phyloP scores from a whole-genome alignment of 2,113 vertebrate genomes.

The Lophotis ruficrista region DNA sequence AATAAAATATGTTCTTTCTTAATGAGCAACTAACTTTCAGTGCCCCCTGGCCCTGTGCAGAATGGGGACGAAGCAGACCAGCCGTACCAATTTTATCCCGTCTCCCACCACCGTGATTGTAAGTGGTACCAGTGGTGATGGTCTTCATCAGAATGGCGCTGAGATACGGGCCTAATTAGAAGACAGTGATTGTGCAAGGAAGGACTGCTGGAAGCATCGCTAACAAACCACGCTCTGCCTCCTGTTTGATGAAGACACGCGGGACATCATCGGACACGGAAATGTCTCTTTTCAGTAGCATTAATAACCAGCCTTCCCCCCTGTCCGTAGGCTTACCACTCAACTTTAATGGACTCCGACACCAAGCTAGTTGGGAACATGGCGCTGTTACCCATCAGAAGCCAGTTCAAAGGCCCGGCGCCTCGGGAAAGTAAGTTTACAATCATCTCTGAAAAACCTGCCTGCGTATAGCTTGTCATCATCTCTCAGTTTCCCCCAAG shows the following conservation, averaged over 20 bases:
- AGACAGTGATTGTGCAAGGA: background rate
- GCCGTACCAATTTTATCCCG: accelerated
- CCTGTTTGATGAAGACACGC: accelerated
- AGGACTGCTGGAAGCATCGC: background rate
- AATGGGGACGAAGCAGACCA: background rate
- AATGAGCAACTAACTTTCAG: background rate
- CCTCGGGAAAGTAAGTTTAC: conserved; percentile 89
- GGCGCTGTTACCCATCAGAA: conserved; percentile 92
- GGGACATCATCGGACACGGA: accelerated
- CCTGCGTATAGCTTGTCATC: background rate
- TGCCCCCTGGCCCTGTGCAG: background rate
- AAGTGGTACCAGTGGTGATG: background rate
- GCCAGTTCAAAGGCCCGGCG: conserved; percentile 97
- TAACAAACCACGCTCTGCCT: background rate
- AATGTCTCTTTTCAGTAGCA: background rate
- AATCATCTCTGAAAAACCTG: background rate
- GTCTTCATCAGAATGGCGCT: background rate
- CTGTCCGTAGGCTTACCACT: conserved; percentile 90
- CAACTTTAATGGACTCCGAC: conserved; percentile 86
- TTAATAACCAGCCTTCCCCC: background rate
- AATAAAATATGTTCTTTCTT: background rate
- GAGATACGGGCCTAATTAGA: background rate
- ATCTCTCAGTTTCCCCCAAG: background rate
- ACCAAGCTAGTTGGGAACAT: conserved; percentile 94
- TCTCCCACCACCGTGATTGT: accelerated